phyloP scores from a whole-genome alignment of 1,140 invertebrate genomes.

The Holotrichia oblita region DNA sequence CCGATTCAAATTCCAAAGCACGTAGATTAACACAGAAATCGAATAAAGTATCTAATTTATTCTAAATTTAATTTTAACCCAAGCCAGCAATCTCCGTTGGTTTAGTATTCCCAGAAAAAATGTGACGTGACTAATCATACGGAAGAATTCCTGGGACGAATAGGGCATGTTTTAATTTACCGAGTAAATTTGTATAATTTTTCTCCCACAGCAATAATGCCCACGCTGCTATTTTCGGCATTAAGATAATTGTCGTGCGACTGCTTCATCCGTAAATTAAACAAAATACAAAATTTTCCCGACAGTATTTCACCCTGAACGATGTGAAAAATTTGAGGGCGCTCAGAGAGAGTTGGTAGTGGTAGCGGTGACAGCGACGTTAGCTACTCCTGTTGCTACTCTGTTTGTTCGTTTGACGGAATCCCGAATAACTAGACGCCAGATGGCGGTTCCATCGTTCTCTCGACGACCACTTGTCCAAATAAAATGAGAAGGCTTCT shows the following conservation, averaged over 20 bases:
- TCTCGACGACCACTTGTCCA: constrained; percentile 21
- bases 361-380: background rate
- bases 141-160: constrained; percentile 2
- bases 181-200: constrained; percentile 30
- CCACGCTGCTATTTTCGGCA: constrained; percentile 14
- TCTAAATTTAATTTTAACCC: background rate
- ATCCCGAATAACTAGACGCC: constrained; percentile 18
- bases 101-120: background rate
- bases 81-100: background rate
- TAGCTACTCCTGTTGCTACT: background rate
- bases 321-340: constrained; percentile 24
- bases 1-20: no score
- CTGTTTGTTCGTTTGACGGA: constrained; percentile 31
- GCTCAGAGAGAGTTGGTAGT: background rate
- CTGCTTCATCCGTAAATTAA: constrained; percentile 34
- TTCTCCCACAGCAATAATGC: constrained; percentile 20
- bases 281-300: constrained; percentile 33
- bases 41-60: no score
- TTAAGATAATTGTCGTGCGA: constrained; percentile 33
- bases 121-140: background rate
- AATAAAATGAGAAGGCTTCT: constrained; percentile 26
- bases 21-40: no score
- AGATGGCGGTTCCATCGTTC: constrained; percentile 19
- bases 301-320: constrained; percentile 20
- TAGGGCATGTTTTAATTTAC: constrained; percentile 35